These are phyloP conservation scores for Drosophila cracens DNA, from an alignment of 2,888 invertebrate species.

Conservation along the genomic window DNA sequence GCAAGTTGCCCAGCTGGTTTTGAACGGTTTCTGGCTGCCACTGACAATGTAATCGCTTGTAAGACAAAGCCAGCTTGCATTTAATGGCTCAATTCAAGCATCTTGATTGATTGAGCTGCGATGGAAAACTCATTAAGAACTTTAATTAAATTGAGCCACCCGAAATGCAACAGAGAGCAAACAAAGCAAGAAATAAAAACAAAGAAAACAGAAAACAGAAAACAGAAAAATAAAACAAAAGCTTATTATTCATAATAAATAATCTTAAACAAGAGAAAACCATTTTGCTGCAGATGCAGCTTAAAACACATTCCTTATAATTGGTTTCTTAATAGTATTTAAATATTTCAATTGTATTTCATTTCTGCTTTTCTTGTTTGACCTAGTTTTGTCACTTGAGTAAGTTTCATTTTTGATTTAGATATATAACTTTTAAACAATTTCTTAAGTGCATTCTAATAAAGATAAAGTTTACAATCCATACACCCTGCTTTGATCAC, in stretches of 20 bases:
- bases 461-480: not conserved
- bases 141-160: slow-evolving; percentile 74
- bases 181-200: slow-evolving; percentile 4
- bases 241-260: slow-evolving; percentile 74
- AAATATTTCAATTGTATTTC: not conserved
- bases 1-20: slow-evolving; percentile 56
- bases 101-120: slow-evolving; percentile 76
- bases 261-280: slow-evolving; percentile 15
- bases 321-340: not conserved
- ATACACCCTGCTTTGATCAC: not conserved
- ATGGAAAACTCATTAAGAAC: slow-evolving; percentile 77
- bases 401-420: not conserved
- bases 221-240: slow-evolving; percentile 28
- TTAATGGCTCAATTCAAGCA: slow-evolving; percentile 63
- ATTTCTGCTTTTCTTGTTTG: not conserved
- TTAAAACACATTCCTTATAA: not conserved
- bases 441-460: not conserved
- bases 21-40: slow-evolving; percentile 5
- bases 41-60: slow-evolving; percentile 67
- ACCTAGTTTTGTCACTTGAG: too few species aligned
- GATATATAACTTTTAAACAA: not conserved
- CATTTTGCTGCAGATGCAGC: slow-evolving; percentile 14
- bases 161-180: slow-evolving; percentile 24
- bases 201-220: slow-evolving; percentile 19
- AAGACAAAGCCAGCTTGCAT: slow-evolving; percentile 65